Percentiles rank a stretch among this genome's conserved stretches.
These are phyloP conservation scores for Cetonia aurata DNA, from an alignment of 2,888 invertebrate genomes.

Conservation along the genomic window DNA sequence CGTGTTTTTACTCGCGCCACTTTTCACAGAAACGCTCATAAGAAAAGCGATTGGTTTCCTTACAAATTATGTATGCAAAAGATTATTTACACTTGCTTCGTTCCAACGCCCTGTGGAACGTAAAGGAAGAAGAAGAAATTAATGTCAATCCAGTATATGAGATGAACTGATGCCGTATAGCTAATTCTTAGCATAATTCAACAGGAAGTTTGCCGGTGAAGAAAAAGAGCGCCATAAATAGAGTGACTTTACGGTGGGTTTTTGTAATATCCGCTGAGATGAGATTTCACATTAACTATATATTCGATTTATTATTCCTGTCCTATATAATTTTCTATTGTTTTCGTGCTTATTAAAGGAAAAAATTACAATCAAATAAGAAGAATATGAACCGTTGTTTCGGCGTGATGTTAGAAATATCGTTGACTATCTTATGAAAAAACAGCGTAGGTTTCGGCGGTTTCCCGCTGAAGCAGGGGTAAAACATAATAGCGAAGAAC, in stretches of 20 bases:
- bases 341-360: too few species aligned
- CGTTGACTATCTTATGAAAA: background rate
- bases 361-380: background rate
- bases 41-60: too few species aligned
- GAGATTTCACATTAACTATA: too few species aligned
- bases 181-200: background rate
- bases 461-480: conserved; percentile 15
- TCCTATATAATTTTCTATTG: too few species aligned
- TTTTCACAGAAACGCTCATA: too few species aligned
- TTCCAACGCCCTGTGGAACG: too few species aligned
- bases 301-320: too few species aligned
- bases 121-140: background rate
- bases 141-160: background rate
- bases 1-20: too few species aligned
- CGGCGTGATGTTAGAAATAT: too few species aligned
- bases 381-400: too few species aligned
- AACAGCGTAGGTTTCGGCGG: background rate
- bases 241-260: background rate
- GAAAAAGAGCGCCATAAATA: background rate
- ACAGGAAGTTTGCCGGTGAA: conserved; percentile 5
- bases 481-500: conserved; percentile 26
- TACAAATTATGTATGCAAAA: too few species aligned
- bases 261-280: background rate
- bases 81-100: too few species aligned
- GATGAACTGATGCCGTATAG: background rate